These are phyloP conservation scores for Oscheius onirici DNA, from an alignment of 2,888 invertebrate genomes.

Conservation along the genomic window DNA sequence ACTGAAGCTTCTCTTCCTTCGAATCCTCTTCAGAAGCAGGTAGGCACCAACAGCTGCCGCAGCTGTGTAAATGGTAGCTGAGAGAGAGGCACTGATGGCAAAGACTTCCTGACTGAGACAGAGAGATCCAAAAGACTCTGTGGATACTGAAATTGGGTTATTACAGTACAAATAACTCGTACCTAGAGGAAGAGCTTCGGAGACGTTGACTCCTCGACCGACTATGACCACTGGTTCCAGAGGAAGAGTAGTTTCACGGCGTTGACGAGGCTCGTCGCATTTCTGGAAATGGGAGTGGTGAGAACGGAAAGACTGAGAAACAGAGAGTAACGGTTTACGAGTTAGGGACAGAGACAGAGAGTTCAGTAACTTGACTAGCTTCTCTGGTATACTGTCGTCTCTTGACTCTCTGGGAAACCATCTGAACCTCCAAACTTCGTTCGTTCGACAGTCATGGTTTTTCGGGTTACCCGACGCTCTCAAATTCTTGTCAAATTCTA, in stretches of 20 bases:
- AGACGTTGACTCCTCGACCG: slow-evolving; percentile 20
- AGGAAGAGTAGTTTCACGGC: not conserved
- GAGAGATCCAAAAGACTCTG: not conserved
- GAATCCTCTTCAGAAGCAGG: not conserved
- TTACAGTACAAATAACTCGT: not conserved
- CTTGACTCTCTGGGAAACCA: too few species aligned
- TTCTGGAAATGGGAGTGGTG: not conserved
- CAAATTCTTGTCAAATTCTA: too few species aligned
- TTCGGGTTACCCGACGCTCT: too few species aligned
- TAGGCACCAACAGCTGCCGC: not conserved
- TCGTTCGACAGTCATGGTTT: too few species aligned
- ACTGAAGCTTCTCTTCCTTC: slow-evolving; percentile 4
- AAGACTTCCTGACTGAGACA: slow-evolving; percentile 2
- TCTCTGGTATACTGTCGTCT: too few species aligned
- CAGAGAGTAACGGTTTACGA: too few species aligned
- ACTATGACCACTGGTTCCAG: slow-evolving; percentile 4
- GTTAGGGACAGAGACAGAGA: too few species aligned
- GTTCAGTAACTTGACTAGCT: too few species aligned
- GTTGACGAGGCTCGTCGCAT: slow-evolving; percentile 14
- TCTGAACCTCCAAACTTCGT: too few species aligned
- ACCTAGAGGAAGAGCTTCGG: slow-evolving; percentile 20
- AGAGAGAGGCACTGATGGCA: slow-evolving; percentile 1
- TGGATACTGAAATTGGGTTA: not conserved
- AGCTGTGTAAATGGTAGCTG: slow-evolving; percentile 11
- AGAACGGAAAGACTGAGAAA: not conserved